phyloP scores from a whole-genome alignment of 2,797 vertebrate species.

The Macroramphosus scolopax region DNA sequence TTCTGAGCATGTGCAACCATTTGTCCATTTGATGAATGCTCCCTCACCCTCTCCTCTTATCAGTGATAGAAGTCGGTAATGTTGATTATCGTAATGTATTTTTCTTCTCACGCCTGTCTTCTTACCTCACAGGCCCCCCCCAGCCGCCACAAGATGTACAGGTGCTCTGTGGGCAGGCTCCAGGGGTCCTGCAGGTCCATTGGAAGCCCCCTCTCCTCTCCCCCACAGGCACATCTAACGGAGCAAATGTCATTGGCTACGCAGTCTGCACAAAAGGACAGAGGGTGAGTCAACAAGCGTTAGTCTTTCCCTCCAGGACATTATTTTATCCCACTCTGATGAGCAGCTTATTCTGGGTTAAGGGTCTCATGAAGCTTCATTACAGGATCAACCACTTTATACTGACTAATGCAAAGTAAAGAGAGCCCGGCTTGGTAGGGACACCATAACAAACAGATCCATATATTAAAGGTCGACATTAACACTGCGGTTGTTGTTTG shows the following conservation, averaged over 20 bases:
- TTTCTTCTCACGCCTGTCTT: conserved; percentile 7
- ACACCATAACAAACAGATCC: conserved; percentile 4
- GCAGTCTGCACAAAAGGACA: conserved; percentile 93
- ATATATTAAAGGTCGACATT: conserved; percentile 6
- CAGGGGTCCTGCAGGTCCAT: conserved; percentile 85
- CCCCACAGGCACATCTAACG: conserved; percentile 87
- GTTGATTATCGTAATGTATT: background rate
- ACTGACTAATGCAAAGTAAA: background rate
- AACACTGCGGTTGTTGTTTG: conserved; percentile 9
- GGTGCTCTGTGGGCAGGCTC: conserved; percentile 83
- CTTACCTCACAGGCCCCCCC: conserved; percentile 84
- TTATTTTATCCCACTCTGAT: background rate
- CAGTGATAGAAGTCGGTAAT: too few species aligned
- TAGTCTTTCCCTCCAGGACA: too few species aligned
- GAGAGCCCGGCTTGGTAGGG: background rate
- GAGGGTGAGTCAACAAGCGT: conserved; percentile 77
- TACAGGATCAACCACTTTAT: background rate
- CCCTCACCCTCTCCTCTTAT: conserved; percentile 10
- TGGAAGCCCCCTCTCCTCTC: conserved; percentile 91
- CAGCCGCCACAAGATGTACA: conserved; percentile 88
- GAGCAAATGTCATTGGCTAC: conserved; percentile 91
- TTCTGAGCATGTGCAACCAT: conserved; percentile 16
- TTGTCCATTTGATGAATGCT: conserved; percentile 54
- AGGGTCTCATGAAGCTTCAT: conserved; percentile 2
- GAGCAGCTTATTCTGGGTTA: conserved; percentile 5